phyloP scores from a whole-genome alignment of 2,888 invertebrate genomes.

The Amitus sp. region DNA sequence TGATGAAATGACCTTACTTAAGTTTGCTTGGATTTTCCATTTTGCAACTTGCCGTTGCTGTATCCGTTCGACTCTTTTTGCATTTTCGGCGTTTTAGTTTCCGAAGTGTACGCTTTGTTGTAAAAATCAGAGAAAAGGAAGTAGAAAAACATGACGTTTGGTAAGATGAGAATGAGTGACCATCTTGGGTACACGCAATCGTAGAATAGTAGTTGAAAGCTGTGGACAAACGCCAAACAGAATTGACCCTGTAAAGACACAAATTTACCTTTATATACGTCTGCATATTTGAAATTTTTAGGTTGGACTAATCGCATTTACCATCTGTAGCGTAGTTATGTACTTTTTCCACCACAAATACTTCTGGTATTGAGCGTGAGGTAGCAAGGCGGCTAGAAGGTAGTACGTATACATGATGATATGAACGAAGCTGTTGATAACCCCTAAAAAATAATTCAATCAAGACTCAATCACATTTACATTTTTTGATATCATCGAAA shows the following conservation, averaged over 20 bases:
- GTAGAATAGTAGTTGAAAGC: slow-evolving; percentile 83
- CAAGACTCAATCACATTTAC: no score
- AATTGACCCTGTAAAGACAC: slow-evolving; percentile 82
- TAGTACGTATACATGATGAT: slow-evolving; percentile 96
- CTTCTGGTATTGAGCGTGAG: slow-evolving; percentile 84
- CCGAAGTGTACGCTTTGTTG: slow-evolving; percentile 74
- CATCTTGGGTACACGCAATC: slow-evolving; percentile 91
- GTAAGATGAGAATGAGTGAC: slow-evolving; percentile 83
- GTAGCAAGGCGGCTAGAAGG: slow-evolving; percentile 88
- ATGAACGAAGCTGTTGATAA: slow-evolving; percentile 94
- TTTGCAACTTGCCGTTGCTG: no score
- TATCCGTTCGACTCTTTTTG: slow-evolving; percentile 17
- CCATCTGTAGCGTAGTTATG: slow-evolving; percentile 91
- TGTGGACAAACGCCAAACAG: slow-evolving; percentile 87
- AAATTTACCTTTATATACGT: no score
- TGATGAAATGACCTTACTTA: no score
- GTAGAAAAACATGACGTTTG: slow-evolving; percentile 93
- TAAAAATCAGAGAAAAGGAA: slow-evolving; percentile 93
- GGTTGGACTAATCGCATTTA: no score
- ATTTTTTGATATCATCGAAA: no score
- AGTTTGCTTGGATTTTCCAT: no score
- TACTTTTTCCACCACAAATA: slow-evolving; percentile 96
- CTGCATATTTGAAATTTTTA: no score
- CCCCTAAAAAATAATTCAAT: slow-evolving; percentile 71
- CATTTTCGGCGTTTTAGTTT: slow-evolving; percentile 19